These are phyloP conservation scores for Yponomeuta cagnagella DNA, from an alignment of 2,888 invertebrate species.

Conservation along the genomic window DNA sequence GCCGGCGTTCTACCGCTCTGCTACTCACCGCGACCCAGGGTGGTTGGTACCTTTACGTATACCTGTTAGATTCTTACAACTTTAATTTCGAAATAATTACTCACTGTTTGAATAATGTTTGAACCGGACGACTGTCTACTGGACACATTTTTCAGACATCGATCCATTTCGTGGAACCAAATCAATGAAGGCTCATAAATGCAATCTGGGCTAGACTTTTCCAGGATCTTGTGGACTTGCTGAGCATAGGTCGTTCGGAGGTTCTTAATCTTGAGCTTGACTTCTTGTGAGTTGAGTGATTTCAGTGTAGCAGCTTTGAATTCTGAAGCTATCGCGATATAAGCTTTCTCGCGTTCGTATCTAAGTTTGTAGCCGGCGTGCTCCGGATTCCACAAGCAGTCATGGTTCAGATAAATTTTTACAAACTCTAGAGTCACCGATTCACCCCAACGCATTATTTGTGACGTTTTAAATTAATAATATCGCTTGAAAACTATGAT, in stretches of 20 bases:
- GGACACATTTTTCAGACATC: constrained; percentile 46
- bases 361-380: constrained; percentile 56
- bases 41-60: too few species aligned
- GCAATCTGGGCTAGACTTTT: constrained; percentile 50
- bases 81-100: constrained; percentile 16
- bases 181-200: constrained; percentile 55
- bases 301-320: constrained; percentile 48
- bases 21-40: too few species aligned
- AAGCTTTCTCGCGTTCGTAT: constrained; percentile 52
- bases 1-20: too few species aligned
- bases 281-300: constrained; percentile 46
- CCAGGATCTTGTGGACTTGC: constrained; percentile 62
- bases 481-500: background rate
- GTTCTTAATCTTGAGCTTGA: constrained; percentile 67
- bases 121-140: constrained; percentile 21
- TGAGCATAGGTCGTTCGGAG: constrained; percentile 66
- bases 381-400: constrained; percentile 66
- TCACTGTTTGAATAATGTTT: constrained; percentile 22
- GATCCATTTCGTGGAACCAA: constrained; percentile 65
- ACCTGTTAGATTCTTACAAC: background rate
- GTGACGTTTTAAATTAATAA: constrained; percentile 1
- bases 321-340: constrained; percentile 42
- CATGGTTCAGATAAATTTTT: constrained; percentile 63
- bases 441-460: constrained; percentile 65
- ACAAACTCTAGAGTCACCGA: constrained; percentile 63